Conservation (phyloP, 2,888 invertebrate species). For the Oxycera nigricornis region DNA sequence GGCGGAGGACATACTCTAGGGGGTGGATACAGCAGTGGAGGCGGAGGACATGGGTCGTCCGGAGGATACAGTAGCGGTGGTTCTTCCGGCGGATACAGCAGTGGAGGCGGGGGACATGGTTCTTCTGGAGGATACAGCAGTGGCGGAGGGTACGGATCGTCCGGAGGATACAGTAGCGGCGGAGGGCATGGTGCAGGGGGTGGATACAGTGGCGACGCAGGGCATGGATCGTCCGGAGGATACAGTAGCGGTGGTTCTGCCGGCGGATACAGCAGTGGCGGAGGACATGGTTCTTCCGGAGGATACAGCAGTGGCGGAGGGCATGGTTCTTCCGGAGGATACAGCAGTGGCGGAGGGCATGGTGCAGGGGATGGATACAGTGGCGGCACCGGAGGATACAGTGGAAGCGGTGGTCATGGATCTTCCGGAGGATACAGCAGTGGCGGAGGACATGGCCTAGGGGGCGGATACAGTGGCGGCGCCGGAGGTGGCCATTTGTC, state of each 20-base stretch:
- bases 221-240: conserved; percentile 7
- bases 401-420: conserved; percentile 14
- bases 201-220: conserved; percentile 7
- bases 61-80: conserved; percentile 30
- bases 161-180: conserved; percentile 22
- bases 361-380: not conserved
- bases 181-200: not conserved
- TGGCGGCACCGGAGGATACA: not conserved
- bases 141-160: conserved; percentile 18
- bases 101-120: conserved; percentile 5
- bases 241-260: conserved; percentile 1
- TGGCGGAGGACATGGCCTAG: not conserved
- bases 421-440: not conserved
- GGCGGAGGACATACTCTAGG: not conserved
- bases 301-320: conserved; percentile 11
- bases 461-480: not conserved
- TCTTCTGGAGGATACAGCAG: conserved; percentile 12
- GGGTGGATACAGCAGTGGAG: not conserved
- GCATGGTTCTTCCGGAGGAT: conserved; percentile 1
- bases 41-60: conserved; percentile 4
- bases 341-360: not conserved
- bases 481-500: not conserved
- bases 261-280: not conserved
- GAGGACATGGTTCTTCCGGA: not conserved
- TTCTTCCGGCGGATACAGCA: not conserved